Conservation (phyloP, 2,797 vertebrate species). For the Poliocrania exsul region DNA sequence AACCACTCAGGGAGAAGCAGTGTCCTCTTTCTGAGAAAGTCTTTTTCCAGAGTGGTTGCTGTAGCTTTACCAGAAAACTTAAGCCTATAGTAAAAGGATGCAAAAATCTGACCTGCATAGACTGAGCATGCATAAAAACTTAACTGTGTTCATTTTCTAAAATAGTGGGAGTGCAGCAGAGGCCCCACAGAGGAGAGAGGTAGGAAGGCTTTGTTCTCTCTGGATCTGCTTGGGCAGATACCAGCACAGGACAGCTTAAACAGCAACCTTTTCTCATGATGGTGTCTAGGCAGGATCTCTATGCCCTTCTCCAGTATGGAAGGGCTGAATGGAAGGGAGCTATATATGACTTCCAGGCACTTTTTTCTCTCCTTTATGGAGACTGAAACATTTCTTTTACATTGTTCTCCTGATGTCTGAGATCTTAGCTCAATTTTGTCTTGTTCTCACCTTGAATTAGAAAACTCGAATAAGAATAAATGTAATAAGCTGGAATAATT, state of each 20-base stretch:
- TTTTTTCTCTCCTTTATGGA: background rate
- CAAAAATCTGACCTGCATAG: background rate
- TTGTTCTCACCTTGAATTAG: background rate
- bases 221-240: background rate
- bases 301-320: background rate
- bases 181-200: background rate
- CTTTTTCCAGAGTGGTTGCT: background rate
- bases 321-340: background rate
- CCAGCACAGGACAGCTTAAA: background rate
- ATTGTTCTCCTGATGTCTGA: background rate
- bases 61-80: background rate
- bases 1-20: background rate
- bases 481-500: background rate
- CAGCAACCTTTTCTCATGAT: background rate
- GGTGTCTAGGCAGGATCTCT: background rate
- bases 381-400: background rate
- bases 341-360: background rate
- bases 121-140: background rate
- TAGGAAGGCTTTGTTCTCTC: background rate
- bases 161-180: background rate
- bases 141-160: background rate
- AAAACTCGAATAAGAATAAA: background rate
- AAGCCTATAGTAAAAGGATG: background rate
- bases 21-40: background rate
- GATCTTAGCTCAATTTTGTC: background rate